These are phyloP conservation scores for Arctocebus calabarensis DNA, from an alignment of 2,797 vertebrate genomes.

Conservation along the genomic window DNA sequence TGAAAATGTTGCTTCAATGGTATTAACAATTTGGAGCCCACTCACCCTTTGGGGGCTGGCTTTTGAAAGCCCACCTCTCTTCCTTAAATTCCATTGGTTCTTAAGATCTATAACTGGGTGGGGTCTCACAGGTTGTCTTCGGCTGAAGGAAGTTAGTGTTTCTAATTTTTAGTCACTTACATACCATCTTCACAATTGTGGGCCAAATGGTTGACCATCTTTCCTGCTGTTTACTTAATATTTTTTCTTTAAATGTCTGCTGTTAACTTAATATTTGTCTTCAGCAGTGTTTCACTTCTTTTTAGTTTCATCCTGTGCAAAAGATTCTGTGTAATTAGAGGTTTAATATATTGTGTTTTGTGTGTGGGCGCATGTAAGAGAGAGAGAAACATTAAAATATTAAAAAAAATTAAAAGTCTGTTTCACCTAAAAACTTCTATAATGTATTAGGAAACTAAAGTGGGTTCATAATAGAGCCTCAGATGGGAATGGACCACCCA, in stretches of 20 bases:
- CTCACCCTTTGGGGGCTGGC: neutral
- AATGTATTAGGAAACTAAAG: conserved; percentile 42
- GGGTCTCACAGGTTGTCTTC: neutral
- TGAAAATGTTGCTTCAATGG: conserved; percentile 16
- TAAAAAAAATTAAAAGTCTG: neutral
- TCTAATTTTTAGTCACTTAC: conserved; percentile 25
- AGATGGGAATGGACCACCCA: neutral
- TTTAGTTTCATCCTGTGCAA: neutral
- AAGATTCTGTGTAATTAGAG: conserved; percentile 30
- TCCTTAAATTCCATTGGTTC: neutral
- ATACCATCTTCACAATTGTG: conserved; percentile 35
- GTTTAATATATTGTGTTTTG: neutral
- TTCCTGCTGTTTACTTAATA: conserved; percentile 30
- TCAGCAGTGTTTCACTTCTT: neutral
- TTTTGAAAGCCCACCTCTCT: conserved; percentile 5
- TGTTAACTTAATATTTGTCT: neutral
- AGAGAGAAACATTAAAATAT: conserved; percentile 26
- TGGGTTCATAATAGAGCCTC: conserved; percentile 16
- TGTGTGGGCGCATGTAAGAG: neutral
- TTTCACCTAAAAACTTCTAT: conserved; percentile 23
- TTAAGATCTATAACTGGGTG: neutral
- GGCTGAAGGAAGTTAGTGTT: conserved; percentile 12
- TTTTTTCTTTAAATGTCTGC: neutral
- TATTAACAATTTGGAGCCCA: neutral
- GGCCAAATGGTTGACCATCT: neutral